These are phyloP conservation scores for Drosophila sulfurigaster DNA, from an alignment of 1,140 invertebrate species.

Conservation along the genomic window DNA sequence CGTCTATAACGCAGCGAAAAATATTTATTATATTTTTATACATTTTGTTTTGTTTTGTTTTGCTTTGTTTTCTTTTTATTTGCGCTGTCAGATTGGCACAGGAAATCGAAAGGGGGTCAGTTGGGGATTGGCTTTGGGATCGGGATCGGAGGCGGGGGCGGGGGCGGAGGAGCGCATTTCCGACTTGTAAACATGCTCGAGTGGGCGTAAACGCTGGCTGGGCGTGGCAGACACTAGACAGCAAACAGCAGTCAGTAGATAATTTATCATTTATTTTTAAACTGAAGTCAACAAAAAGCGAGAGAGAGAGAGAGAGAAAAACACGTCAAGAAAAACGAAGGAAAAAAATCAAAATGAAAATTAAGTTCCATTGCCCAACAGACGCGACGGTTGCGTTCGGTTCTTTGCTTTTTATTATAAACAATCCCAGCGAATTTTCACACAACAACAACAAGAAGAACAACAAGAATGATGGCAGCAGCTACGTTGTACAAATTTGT, in stretches of 20 bases:
- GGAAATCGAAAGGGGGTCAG: conserved; percentile 48
- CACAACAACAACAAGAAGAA: conserved; percentile 49
- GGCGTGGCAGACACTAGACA: conserved; percentile 24
- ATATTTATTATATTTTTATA: conserved; percentile 47
- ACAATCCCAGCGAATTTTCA: conserved; percentile 61
- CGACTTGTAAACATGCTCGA: conserved; percentile 48
- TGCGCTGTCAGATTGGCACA: conserved; percentile 42
- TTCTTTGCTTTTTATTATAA: conserved; percentile 72
- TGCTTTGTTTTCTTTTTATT: conserved; percentile 11
- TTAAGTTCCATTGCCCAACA: conserved; percentile 70
- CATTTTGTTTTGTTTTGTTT: neutral
- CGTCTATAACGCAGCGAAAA: conserved; percentile 35
- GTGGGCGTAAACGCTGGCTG: conserved; percentile 15
- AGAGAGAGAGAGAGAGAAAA: conserved; percentile 13
- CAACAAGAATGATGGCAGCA: conserved; percentile 27
- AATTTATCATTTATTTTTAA: conserved; percentile 81
- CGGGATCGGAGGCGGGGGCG: neutral
- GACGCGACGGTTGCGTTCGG: conserved; percentile 51
- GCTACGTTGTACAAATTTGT: conserved; percentile 42
- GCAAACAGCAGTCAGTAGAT: conserved; percentile 48
- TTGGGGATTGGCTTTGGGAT: neutral
- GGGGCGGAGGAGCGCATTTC: conserved; percentile 33
- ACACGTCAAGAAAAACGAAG: conserved; percentile 20
- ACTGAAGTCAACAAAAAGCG: conserved; percentile 42
- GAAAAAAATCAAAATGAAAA: conserved; percentile 36